phyloP scores from a whole-genome alignment of 1,140 invertebrate species.

The Atopsyche davidsoni region DNA sequence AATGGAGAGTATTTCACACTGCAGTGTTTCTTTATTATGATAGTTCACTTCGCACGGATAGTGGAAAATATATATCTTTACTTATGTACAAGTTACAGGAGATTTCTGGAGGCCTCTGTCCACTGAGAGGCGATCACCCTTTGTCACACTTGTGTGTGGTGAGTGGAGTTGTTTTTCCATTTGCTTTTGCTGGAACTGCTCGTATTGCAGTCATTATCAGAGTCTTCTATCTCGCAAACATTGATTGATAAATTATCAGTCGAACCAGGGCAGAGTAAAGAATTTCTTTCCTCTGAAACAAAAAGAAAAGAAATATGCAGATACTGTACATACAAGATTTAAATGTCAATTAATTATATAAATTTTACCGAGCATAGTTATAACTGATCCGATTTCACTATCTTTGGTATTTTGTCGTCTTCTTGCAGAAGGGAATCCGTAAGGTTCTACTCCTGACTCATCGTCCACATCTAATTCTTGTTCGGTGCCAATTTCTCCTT shows the following conservation, averaged over 20 bases:
- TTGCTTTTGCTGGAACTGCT: constrained; percentile 14
- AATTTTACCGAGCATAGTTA: constrained; percentile 46
- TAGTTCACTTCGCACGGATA: not conserved
- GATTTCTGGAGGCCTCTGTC: constrained; percentile 22
- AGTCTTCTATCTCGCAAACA: constrained; percentile 82
- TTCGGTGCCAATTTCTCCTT: constrained; percentile 44
- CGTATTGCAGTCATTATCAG: constrained; percentile 52
- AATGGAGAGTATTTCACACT: not conserved
- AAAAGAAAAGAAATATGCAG: not conserved
- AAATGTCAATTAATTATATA: not conserved
- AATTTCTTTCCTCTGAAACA: constrained; percentile 58
- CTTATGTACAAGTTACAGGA: constrained; percentile 10
- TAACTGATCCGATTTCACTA: constrained; percentile 52
- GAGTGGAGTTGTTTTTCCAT: constrained; percentile 17
- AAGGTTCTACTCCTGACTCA: constrained; percentile 48
- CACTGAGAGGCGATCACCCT: constrained; percentile 22
- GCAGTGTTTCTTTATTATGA: not conserved
- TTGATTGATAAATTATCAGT: constrained; percentile 76
- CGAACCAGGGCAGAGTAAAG: constrained; percentile 56
- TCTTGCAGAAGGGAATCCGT: constrained; percentile 59
- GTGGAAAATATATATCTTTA: constrained; percentile 10
- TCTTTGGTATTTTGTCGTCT: constrained; percentile 50
- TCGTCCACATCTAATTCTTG: constrained; percentile 16
- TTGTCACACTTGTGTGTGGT: constrained; percentile 29
- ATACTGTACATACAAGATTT: not conserved